Percentiles rank a stretch among this genome's conserved stretches.
phyloP scores from a whole-genome alignment of 2,888 invertebrate genomes.

The Punctoribates punctum region DNA sequence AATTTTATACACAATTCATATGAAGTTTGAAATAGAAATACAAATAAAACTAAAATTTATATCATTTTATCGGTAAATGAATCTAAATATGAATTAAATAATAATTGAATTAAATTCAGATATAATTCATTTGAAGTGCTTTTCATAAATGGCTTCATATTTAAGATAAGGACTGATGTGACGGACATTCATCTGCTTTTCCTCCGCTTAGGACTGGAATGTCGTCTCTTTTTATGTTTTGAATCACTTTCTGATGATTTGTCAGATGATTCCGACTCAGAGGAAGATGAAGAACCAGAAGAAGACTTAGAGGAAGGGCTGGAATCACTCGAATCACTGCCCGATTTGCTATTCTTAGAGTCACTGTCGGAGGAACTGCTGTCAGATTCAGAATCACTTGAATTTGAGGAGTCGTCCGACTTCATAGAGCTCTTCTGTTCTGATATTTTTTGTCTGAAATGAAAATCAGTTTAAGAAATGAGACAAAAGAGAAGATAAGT shows the following conservation, averaged over 20 bases:
- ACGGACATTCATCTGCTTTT: background rate
- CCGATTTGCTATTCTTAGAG: background rate
- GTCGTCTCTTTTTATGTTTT: background rate
- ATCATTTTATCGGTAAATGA: too few species aligned
- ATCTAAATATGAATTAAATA: too few species aligned
- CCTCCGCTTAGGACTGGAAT: background rate
- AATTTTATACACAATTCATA: too few species aligned
- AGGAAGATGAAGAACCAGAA: background rate
- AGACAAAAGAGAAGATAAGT: background rate
- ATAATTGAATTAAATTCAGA: too few species aligned
- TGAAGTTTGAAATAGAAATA: too few species aligned
- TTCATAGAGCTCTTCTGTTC: background rate
- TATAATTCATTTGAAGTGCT: too few species aligned
- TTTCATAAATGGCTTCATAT: too few species aligned
- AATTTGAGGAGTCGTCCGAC: too few species aligned
- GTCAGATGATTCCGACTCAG: background rate
- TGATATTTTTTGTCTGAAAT: background rate
- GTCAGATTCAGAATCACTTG: conserved; percentile 4
- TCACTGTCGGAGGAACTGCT: background rate
- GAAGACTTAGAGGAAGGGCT: conserved; percentile 26
- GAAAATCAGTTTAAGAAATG: background rate
- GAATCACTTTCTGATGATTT: background rate
- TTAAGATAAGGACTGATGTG: too few species aligned
- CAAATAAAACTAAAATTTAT: too few species aligned
- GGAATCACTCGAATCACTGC: conserved; percentile 34